Conservation (phyloP, 2,888 invertebrate genomes). For the Eupithecia pulchellata region DNA sequence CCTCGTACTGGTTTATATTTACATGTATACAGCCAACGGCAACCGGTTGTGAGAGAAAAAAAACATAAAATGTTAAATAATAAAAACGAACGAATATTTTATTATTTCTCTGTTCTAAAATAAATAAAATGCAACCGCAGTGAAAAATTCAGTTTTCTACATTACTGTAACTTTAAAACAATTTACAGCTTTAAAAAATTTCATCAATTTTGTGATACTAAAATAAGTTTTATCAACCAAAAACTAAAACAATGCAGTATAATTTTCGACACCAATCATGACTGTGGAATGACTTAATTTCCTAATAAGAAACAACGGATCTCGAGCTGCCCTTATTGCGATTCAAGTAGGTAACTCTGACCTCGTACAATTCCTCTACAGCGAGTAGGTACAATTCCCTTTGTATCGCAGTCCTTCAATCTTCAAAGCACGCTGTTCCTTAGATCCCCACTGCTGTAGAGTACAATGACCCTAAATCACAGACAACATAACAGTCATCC, state of each 20-base stretch:
- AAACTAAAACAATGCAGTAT: not conserved
- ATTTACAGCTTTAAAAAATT: not conserved
- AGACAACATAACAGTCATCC: not conserved
- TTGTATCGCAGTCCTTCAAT: slow-evolving; percentile 7
- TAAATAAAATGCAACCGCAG: not conserved
- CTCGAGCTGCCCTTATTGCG: not conserved
- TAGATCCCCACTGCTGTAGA: slow-evolving; percentile 5
- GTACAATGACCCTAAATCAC: not conserved
- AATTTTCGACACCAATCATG: not conserved
- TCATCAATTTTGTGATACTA: not conserved
- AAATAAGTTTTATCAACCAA: too few relatives aligned
- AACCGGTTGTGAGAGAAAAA: too few relatives aligned
- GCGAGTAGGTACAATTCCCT: slow-evolving; percentile 1
- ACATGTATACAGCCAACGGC: not conserved
- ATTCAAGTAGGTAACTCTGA: not conserved
- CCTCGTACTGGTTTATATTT: slow-evolving; percentile 13
- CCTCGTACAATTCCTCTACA: not conserved
- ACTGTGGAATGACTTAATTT: not conserved
- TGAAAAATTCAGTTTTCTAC: too few relatives aligned
- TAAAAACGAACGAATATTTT: too few relatives aligned
- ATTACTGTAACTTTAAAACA: not conserved
- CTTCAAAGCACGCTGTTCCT: slow-evolving; percentile 1
- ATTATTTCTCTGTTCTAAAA: not conserved
- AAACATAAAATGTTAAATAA: too few relatives aligned
- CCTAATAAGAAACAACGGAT: not conserved